A percentile compares a stretch with the other conserved stretches of the same genome.
Evolutionary conservation across 1,140 invertebrate genomes (phyloP).

Genomic region (Harlomillsia oculata): DNA sequence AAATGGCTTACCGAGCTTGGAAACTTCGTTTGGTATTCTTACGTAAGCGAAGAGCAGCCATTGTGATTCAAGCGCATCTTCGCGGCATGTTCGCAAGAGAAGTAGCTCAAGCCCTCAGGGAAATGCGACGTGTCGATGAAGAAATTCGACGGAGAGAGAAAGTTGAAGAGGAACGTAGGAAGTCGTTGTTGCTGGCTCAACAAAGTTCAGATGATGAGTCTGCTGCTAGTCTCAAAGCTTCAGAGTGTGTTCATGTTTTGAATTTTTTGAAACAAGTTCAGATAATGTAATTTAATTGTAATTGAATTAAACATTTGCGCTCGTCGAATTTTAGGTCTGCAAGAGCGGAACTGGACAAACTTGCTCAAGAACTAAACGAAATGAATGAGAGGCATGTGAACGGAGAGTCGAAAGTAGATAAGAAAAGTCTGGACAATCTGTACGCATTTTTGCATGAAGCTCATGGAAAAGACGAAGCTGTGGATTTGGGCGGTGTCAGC

Average conservation of each 20-base stretch:
- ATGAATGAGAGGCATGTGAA: slow-evolving; percentile 24
- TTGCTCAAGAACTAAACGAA: slow-evolving; percentile 59
- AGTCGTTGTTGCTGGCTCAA: slow-evolving; percentile 39
- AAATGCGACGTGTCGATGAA: slow-evolving; percentile 85
- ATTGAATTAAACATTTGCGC: too few relatives aligned
- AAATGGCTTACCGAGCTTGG: slow-evolving; percentile 79
- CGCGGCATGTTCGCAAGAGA: slow-evolving; percentile 82
- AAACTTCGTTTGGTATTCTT: slow-evolving; percentile 72
- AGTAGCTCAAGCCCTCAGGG: slow-evolving; percentile 68
- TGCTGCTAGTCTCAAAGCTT: neutral
- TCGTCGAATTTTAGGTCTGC: slow-evolving; percentile 36
- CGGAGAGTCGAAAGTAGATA: slow-evolving; percentile 17
- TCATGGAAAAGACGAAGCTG: slow-evolving; percentile 42
- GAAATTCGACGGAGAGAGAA: slow-evolving; percentile 73
- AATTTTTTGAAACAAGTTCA: too few relatives aligned
- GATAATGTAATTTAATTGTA: too few relatives aligned
- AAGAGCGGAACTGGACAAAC: slow-evolving; percentile 33
- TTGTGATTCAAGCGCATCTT: slow-evolving; percentile 80
- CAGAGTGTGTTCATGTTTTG: too few relatives aligned
- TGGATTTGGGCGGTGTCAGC: slow-evolving; percentile 41
- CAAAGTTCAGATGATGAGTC: neutral
- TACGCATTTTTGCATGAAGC: slow-evolving; percentile 85
- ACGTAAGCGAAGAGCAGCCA: slow-evolving; percentile 67
- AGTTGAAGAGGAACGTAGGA: slow-evolving; percentile 54
- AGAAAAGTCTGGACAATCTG: slow-evolving; percentile 63